Base-by-base conservation (phyloP, 2,797 vertebrate species). In the Enteromius anoplus region DNA sequence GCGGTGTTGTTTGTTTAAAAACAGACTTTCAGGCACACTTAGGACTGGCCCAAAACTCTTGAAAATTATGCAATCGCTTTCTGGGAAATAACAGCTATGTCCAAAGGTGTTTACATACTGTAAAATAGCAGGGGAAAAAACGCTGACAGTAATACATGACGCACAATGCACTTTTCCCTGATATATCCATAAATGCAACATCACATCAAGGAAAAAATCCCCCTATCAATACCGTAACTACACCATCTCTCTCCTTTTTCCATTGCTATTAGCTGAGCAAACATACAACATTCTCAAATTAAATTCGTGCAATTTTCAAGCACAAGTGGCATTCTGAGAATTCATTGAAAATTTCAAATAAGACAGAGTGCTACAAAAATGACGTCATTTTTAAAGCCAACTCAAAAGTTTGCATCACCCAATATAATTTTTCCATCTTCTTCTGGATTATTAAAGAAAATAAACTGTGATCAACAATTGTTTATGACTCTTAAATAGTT, bases 61-160 rank as follows among this genome's bases (percentile, higher is more conserved):
- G 34, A 68, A 32, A 53, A 68, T 68, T 1, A 82, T 82, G 81
- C 64, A 76, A 12, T 53, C 51, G 3, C 47, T 68, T 82, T 82
- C 81, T 58, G 62, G 72, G 72, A 82, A 82, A 40, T 75, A 21
- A 82, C 71, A 8, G 71, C 81, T 75, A 64, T 55, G 62, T 53
- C 62, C 17, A 55, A 76, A 82, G 60, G 47, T 76, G 72, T 82
- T 82, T 82, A 75, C n/a, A 68, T 58, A 75, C 72, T 42, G 81
- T 75, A 82, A 14, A 23, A 0, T 12, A 3, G 21, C 34, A 17
- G 17, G 58, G 32, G 29, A 58, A 29, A 32, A 23, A 62, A 32
- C 10, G 45, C 21, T 78, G 62, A 81, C 29, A 5, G 32, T 40
- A 40, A 75, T 34, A 73, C 40, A 23, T 55, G 14, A 32, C 60